Evolutionary conservation across 2,797 vertebrate species (phyloP).

Genomic region (Ceyx erithaca): DNA sequence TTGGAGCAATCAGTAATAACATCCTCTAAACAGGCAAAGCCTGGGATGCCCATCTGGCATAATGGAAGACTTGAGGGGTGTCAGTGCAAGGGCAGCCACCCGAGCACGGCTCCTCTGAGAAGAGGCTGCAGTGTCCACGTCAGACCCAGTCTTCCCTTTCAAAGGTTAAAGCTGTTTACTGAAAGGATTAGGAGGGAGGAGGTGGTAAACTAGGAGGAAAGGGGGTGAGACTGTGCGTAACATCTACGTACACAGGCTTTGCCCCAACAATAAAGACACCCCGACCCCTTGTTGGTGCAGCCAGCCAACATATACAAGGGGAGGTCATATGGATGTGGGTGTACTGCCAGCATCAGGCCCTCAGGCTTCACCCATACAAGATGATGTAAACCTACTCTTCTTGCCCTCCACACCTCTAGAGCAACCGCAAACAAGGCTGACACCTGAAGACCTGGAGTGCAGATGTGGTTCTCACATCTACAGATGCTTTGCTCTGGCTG

Average conservation of each 20-base stretch:
- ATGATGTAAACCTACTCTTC: not conserved
- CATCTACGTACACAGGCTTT: not conserved
- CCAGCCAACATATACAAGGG: not conserved
- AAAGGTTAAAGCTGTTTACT: constrained; percentile 58
- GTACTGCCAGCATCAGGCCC: not conserved
- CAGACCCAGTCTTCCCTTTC: not conserved
- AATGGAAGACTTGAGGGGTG: rapidly evolving
- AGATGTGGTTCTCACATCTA: not conserved
- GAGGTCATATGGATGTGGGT: not conserved
- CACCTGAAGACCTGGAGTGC: not conserved
- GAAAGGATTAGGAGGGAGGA: constrained; percentile 37
- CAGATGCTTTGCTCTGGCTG: not conserved
- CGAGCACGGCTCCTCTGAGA: not conserved
- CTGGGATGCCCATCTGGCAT: not conserved
- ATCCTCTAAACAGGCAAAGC: not conserved
- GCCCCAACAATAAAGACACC: not conserved
- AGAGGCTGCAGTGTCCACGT: not conserved
- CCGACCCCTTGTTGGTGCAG: not conserved
- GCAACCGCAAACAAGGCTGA: not conserved
- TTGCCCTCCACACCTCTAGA: not conserved
- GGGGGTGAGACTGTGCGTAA: not conserved
- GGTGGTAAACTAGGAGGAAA: not conserved
- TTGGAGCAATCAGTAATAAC: not conserved
- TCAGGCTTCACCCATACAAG: not conserved
- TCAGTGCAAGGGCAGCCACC: not conserved